Conservation (phyloP, 2,888 invertebrate genomes). For the Polyploca ridens region DNA sequence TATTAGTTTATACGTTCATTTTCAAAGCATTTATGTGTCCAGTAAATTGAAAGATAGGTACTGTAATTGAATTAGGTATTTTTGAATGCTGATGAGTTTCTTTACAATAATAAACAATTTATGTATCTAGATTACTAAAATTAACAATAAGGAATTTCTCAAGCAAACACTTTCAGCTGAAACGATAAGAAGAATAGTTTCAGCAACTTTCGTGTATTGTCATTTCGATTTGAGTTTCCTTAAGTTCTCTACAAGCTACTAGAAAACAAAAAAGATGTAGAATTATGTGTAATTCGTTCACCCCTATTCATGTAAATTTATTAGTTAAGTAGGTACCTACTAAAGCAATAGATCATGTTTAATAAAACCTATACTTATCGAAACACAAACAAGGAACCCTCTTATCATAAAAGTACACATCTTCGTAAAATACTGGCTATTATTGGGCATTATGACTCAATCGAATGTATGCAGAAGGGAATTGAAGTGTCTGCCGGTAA, state of each 20-base stretch:
- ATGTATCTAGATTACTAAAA: too few relatives aligned
- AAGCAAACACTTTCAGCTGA: too few relatives aligned
- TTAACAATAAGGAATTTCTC: too few relatives aligned
- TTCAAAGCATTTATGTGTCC: background rate
- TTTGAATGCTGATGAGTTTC: background rate
- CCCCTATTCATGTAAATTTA: constrained; percentile 23
- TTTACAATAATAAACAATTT: too few relatives aligned
- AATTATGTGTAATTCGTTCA: background rate
- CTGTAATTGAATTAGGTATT: background rate
- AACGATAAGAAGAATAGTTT: too few relatives aligned
- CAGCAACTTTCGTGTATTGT: too few relatives aligned
- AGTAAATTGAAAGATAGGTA: background rate
- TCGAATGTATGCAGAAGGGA: constrained; percentile 63
- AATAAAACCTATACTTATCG: constrained; percentile 58
- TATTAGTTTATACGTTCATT: constrained; percentile 14
- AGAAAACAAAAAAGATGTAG: background rate
- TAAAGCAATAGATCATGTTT: constrained; percentile 69
- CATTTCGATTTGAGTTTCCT: too few relatives aligned
- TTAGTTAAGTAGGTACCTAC: constrained; percentile 19
- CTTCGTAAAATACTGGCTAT: constrained; percentile 62
- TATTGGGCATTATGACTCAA: constrained; percentile 77
- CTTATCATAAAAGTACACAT: constrained; percentile 65
- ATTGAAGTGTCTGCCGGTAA: constrained; percentile 69
- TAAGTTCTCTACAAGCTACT: background rate
- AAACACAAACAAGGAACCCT: constrained; percentile 62